A percentile compares a stretch with the other conserved stretches of the same genome.
These are phyloP conservation scores for Ctenopoma kingsleyae DNA, from an alignment of 2,797 vertebrate species.

Conservation along the genomic window DNA sequence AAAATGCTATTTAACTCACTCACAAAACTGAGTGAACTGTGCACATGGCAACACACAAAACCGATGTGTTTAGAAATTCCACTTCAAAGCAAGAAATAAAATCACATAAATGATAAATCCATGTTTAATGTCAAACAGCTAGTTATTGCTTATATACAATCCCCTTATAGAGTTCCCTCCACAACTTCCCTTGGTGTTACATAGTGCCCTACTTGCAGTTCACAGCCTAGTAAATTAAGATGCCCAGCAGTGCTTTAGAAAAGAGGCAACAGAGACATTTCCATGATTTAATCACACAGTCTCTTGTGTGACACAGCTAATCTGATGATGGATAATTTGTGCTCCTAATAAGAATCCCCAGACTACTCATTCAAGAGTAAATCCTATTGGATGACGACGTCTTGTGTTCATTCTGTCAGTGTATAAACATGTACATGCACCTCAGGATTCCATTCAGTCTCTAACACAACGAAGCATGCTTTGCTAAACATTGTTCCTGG, in stretches of 20 bases:
- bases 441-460: constrained; percentile 60
- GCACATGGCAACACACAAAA: constrained; percentile 24
- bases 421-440: constrained; percentile 24
- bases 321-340: constrained; percentile 44
- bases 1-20: constrained; percentile 55
- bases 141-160: constrained; percentile 24
- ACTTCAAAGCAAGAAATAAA: constrained; percentile 14
- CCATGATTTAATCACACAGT: constrained; percentile 48
- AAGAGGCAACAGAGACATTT: constrained; percentile 62
- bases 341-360: constrained; percentile 8
- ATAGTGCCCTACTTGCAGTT: constrained; percentile 46
- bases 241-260: constrained; percentile 70
- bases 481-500: constrained; percentile 71
- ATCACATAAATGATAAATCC: not conserved
- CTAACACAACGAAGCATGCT: constrained; percentile 59
- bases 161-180: constrained; percentile 39
- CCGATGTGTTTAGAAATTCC: constrained; percentile 28
- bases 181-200: constrained; percentile 28
- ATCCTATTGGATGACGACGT: constrained; percentile 13
- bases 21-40: constrained; percentile 40
- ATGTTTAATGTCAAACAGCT: constrained; percentile 24
- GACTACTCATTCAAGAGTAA: constrained; percentile 10
- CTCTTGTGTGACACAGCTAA: constrained; percentile 42
- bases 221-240: constrained; percentile 76
- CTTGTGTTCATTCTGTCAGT: constrained; percentile 15